These are phyloP conservation scores for Mirza zaza DNA, from an alignment of 2,113 vertebrate species.

Conservation along the genomic window DNA sequence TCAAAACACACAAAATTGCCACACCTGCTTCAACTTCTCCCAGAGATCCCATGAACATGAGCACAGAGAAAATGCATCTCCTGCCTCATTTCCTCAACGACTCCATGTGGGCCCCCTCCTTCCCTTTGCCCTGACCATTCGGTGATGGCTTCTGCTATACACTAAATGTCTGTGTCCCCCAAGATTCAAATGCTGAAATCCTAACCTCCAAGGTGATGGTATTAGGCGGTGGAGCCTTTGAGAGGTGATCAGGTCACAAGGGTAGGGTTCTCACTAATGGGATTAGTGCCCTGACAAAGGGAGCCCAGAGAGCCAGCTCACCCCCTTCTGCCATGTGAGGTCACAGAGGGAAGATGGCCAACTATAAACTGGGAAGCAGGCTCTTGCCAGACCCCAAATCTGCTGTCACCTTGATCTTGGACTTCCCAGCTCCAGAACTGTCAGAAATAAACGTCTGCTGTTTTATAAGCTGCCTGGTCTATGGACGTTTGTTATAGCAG, in stretches of 20 bases:
- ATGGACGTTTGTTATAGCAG: neutral
- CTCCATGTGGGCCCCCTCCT: accelerated
- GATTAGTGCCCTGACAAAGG: no score
- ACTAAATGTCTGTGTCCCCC: neutral
- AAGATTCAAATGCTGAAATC: neutral
- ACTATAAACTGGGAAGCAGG: neutral
- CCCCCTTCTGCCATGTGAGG: neutral
- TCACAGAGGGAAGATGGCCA: neutral
- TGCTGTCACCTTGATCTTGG: neutral
- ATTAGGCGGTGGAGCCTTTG: neutral
- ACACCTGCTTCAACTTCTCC: neutral
- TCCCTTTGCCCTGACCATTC: neutral
- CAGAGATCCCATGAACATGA: neutral
- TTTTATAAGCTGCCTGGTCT: neutral
- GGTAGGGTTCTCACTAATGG: neutral
- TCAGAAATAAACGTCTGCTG: neutral
- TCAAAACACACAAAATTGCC: neutral
- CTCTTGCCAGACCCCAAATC: neutral
- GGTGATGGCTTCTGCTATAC: accelerated
- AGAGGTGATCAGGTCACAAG: neutral
- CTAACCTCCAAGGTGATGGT: neutral
- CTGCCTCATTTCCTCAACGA: neutral
- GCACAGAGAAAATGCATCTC: neutral
- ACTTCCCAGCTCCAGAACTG: neutral
- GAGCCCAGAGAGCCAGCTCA: neutral